These are phyloP conservation scores for Urocolius indicus DNA, from an alignment of 2,113 vertebrate genomes.

Conservation along the genomic window DNA sequence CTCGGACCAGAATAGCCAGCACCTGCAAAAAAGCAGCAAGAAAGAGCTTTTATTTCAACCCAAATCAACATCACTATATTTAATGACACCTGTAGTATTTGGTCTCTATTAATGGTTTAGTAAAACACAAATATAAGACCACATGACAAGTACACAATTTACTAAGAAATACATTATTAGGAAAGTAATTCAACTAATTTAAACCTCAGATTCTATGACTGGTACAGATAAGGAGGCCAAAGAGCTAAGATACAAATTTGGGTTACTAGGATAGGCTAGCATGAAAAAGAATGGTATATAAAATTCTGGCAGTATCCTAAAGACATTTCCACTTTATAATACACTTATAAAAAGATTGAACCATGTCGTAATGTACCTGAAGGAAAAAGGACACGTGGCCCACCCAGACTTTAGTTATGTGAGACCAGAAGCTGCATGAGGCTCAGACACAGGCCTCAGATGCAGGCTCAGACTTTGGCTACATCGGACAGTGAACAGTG, in stretches of 20 bases:
- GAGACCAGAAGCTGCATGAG: too few species aligned
- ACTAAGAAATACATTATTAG: background rate
- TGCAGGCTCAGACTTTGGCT: too few species aligned
- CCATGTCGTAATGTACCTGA: too few species aligned
- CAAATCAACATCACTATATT: background rate
- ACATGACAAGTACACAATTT: background rate
- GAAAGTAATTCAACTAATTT: background rate
- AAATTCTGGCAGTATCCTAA: background rate
- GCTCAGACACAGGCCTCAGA: too few species aligned
- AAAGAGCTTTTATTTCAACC: background rate
- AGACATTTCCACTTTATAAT: background rate
- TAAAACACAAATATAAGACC: background rate
- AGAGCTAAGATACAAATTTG: background rate
- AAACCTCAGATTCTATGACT: background rate
- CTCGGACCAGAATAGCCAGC: slow-evolving; percentile 87
- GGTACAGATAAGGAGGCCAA: background rate
- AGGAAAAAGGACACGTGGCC: too few species aligned
- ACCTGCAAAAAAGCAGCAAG: slow-evolving; percentile 76
- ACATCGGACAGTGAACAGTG: too few species aligned
- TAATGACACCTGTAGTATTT: background rate
- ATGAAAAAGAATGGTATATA: background rate
- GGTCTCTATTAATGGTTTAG: background rate
- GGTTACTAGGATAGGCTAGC: background rate
- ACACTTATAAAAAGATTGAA: background rate
- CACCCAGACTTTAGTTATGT: too few species aligned